Conservation (phyloP, 2,888 invertebrate genomes). For the Rhabditoides inermis region DNA sequence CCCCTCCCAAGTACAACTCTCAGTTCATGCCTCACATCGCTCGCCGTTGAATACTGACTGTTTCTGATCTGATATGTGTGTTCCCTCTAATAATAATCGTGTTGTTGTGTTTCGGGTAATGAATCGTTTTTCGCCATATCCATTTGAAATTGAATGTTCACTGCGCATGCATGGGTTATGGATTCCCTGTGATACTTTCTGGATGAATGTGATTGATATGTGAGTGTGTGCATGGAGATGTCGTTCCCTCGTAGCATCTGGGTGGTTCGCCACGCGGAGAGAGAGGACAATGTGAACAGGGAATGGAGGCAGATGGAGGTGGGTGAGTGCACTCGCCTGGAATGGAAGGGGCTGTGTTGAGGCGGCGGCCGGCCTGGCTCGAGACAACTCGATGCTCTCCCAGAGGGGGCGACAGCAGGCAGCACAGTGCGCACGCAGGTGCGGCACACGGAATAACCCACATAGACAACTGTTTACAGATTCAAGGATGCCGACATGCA, state of each 20-base stretch:
- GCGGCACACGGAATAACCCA: too few species aligned
- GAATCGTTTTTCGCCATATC: too few species aligned
- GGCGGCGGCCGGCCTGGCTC: conserved; percentile 14
- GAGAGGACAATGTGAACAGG: conserved; percentile 32
- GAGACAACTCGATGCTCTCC: conserved; percentile 45
- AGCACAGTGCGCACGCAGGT: conserved; percentile 27
- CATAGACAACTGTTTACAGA: too few species aligned
- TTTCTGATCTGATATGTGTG: too few species aligned
- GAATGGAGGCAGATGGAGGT: conserved; percentile 11
- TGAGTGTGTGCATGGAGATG: too few species aligned
- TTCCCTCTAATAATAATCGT: too few species aligned
- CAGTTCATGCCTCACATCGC: conserved; percentile 78
- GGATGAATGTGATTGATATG: too few species aligned
- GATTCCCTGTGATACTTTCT: too few species aligned
- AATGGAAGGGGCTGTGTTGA: conserved; percentile 2
- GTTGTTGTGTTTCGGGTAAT: too few species aligned
- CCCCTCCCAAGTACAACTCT: conserved; percentile 80
- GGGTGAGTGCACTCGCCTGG: background rate
- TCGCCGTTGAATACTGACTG: too few species aligned
- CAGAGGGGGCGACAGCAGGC: conserved; percentile 40
- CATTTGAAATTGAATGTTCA: too few species aligned
- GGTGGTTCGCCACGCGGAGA: conserved; percentile 45
- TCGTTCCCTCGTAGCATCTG: conserved; percentile 37
- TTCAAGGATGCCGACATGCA: conserved; percentile 34
- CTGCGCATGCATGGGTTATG: too few species aligned